Evolutionary conservation across 2,797 vertebrate species (phyloP).

Genomic region (Myotis myotis): DNA sequence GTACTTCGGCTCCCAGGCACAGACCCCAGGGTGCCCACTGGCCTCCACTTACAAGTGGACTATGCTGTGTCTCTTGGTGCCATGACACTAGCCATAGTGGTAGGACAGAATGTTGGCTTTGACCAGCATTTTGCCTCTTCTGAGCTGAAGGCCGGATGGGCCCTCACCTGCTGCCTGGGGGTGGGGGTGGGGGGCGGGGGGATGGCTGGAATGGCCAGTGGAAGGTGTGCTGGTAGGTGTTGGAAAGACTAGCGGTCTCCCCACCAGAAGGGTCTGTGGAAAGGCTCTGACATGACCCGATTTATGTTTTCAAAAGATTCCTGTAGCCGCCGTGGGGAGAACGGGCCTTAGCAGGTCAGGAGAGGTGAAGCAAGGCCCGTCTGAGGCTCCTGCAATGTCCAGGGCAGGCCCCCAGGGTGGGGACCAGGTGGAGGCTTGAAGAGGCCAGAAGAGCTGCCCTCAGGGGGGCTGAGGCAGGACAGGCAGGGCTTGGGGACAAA

Average conservation of each 20-base stretch:
- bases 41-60: background rate
- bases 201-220: background rate
- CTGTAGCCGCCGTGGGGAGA: background rate
- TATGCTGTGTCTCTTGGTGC: constrained; percentile 16
- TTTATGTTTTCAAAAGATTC: background rate
- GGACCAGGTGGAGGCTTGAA: background rate
- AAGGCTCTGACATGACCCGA: background rate
- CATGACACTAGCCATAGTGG: constrained; percentile 50
- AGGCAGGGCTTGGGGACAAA: background rate
- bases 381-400: background rate
- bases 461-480: background rate
- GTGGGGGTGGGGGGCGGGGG: fast-evolving
- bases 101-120: constrained; percentile 58
- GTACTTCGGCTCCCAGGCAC: background rate
- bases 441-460: too few relatives aligned
- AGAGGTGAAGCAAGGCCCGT: background rate
- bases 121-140: fast-evolving
- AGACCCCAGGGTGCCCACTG: background rate
- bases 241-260: background rate
- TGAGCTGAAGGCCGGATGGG: background rate
- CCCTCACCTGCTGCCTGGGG: fast-evolving
- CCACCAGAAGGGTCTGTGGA: background rate
- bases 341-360: background rate
- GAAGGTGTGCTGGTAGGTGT: background rate
- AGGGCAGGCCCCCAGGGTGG: background rate